A percentile compares a stretch with the other conserved stretches of the same genome.
Evolutionary conservation across 2,888 invertebrate genomes (phyloP).

Genomic region (Ceraclea dissimilis): DNA sequence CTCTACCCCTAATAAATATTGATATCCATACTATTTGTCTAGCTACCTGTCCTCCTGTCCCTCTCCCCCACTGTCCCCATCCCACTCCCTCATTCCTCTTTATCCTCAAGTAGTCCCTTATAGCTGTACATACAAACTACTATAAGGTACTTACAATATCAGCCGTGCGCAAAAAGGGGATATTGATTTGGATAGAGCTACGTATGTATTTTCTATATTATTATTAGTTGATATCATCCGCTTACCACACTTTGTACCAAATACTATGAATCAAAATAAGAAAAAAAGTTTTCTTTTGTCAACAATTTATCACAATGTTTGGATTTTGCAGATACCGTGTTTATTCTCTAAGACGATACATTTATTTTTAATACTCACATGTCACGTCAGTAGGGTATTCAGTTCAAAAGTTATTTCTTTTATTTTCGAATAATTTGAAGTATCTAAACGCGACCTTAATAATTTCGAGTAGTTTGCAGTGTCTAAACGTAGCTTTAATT

Average conservation of each 20-base stretch:
- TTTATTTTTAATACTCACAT: too few species aligned
- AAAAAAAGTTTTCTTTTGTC: too few species aligned
- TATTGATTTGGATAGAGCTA: conserved; percentile 5
- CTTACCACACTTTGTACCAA: not conserved
- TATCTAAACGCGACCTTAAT: too few species aligned
- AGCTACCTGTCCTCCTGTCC: conserved; percentile 23
- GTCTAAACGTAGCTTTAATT: too few species aligned
- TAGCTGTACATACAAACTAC: not conserved
- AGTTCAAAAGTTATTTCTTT: too few species aligned
- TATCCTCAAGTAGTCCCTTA: not conserved
- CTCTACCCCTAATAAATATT: conserved; percentile 24
- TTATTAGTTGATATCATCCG: not conserved
- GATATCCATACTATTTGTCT: conserved; percentile 27
- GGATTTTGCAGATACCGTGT: too few species aligned
- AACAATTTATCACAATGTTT: too few species aligned
- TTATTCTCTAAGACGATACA: too few species aligned
- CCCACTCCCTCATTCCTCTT: not conserved
- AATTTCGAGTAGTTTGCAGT: too few species aligned
- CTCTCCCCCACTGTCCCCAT: conserved; percentile 3
- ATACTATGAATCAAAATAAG: not conserved
- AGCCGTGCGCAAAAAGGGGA: conserved; percentile 7
- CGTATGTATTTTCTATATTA: not conserved
- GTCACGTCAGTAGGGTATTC: too few species aligned
- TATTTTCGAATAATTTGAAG: too few species aligned
- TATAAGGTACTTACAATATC: not conserved